Conservation (phyloP, 1,140 invertebrate species). For the Melipona quadrifasciata region DNA sequence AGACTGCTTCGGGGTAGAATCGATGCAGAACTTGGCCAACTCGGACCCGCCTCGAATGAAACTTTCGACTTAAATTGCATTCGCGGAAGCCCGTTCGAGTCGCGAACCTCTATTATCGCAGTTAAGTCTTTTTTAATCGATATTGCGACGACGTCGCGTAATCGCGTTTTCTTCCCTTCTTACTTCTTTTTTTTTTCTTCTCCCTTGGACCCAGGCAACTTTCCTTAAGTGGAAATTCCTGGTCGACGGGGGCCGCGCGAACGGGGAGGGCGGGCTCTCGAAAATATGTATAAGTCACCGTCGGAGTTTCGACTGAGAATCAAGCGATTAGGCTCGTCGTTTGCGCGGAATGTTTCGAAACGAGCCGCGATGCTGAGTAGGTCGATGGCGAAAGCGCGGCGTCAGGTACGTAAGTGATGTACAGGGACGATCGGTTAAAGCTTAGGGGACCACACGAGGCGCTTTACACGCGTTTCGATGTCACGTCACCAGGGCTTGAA, state of each 20-base stretch:
- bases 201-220: background rate
- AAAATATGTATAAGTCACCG: no score
- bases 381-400: background rate
- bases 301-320: background rate
- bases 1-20: slow-evolving; percentile 30
- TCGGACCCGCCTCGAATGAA: slow-evolving; percentile 13
- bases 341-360: background rate
- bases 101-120: background rate
- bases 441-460: no score
- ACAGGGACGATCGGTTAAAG: background rate
- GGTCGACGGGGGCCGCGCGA: background rate
- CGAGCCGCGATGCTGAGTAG: background rate
- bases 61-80: slow-evolving; percentile 37
- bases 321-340: slow-evolving; percentile 10
- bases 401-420: background rate
- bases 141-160: background rate
- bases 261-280: no score
- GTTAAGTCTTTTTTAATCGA: slow-evolving; percentile 30
- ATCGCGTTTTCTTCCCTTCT: background rate
- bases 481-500: no score
- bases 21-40: slow-evolving; percentile 46
- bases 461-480: no score
- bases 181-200: no score
- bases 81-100: background rate
- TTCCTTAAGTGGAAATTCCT: background rate